Base-by-base conservation (phyloP, 2,797 vertebrate genomes). In the Leuciscus waleckii region DNA sequence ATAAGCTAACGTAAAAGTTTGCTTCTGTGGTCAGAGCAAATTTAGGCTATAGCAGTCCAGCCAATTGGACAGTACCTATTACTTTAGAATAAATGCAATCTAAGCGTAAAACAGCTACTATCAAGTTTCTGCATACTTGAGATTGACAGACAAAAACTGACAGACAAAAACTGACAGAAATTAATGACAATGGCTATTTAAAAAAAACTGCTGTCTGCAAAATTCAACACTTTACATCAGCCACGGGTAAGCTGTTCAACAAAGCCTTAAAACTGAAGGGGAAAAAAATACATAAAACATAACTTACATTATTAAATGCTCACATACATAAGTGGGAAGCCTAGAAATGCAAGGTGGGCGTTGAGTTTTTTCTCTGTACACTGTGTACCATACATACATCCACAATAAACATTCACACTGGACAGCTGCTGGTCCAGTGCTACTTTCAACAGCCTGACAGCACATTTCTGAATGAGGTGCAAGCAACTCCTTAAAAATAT, bases 361-460 rank as follows among this genome's bases (percentile, higher is more conserved):
- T 49, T 51, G 41, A 46, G 26, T 63, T 26, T 56, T 70, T 73
- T 87, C 75, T 74, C 75, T 74, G 68, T 58, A 83, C 76, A 83
- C 21, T 51, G 32, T 63, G 65, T 67, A 51, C 32, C 39, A 49
- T 19, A 19, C 9, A 16, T 65, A 29, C 26, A 41, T 17, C 11
- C 74, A 67, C 41, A 21, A 49, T 2, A n/a, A 39, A 3, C 5
- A 43, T 51, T 77, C 5, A 79, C 54, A 37, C 10, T 76, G 13
- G 83, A 46, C 82, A 78, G 74, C 49, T 84, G 63, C 37, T 56
- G 49, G 74, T 78, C 49, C n/a, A 37, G 21, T 68, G 46, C 9
- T 56, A 17, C 35, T 51, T 76, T 83, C 61, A 83, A 58, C 74
- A 84, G 63, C 51, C 65, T 84, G 65, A 43, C 83, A 70, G 21